These are phyloP conservation scores for Hypolimnas misippus DNA, from an alignment of 2,888 invertebrate genomes.

Conservation along the genomic window DNA sequence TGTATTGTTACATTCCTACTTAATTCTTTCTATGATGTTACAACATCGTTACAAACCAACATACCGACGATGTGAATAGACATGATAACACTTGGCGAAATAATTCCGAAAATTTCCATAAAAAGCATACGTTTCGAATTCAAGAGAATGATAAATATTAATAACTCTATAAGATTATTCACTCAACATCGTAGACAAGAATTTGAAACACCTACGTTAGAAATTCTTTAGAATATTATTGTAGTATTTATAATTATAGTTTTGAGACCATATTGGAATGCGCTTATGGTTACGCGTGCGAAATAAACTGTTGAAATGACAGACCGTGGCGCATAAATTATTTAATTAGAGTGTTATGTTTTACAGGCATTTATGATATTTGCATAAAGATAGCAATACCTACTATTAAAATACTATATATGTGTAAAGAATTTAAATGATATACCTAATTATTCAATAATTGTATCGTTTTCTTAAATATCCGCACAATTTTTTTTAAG, in stretches of 20 bases:
- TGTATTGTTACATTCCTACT: too few species aligned
- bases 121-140: conserved; percentile 17
- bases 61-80: background rate
- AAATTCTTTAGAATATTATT: conserved; percentile 25
- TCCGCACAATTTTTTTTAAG: too few species aligned
- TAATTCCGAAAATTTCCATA: conserved; percentile 12
- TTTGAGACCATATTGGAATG: conserved; percentile 23
- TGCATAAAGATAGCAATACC: conserved; percentile 10
- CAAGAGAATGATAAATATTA: conserved; percentile 27
- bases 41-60: background rate
- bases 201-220: conserved; percentile 26
- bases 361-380: conserved; percentile 12
- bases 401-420: background rate
- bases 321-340: conserved; percentile 23
- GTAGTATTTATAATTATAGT: conserved; percentile 27
- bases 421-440: background rate
- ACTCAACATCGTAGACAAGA: conserved; percentile 17
- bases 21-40: too few species aligned
- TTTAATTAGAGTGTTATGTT: conserved; percentile 18
- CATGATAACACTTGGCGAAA: background rate
- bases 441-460: background rate
- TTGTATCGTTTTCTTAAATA: too few species aligned
- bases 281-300: conserved; percentile 27
- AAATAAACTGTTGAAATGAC: conserved; percentile 28
- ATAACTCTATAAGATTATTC: conserved; percentile 19